Evolutionary conservation across 2,888 invertebrate species (phyloP), one percentile per base, ranked within the genome.

Genomic region (Alcis repandata): DNA sequence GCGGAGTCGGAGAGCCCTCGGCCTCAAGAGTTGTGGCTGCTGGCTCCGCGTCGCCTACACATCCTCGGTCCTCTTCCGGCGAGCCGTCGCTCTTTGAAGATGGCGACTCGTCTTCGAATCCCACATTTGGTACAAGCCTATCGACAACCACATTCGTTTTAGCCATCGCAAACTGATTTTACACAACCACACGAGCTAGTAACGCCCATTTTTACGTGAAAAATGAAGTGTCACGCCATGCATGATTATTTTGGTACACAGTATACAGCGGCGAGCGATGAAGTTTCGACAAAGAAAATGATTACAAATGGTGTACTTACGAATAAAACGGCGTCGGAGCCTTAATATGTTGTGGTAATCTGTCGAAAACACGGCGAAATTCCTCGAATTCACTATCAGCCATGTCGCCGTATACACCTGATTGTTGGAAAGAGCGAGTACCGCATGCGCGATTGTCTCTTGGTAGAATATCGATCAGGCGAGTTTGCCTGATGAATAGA

Each of bases 341-440:
- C 86, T 96, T 96, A 74, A 96, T 95, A 81, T 96, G 96, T 85
- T 96, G 96, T 67, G 97, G 96, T 87, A 97, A 93, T 91, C 96
- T 95, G 82, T 97, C 97, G 90, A 97, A 98, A 88, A 96, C 96
- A 82, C 96, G 96, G 82, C 96, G 96, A 94, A 98, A 98, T 95
- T 98, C 97, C 92, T 98, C 98, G 93, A 97, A 98, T 93, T 98
- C 98, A 89, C 96, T 96, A 94, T 98, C 98, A 83, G 98, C 98
- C 98, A 98, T 98, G 93, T 94, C 94, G 94, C 85, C 91, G 85
- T 85, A 54, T 83, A 83, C 90, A 89, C 84, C 97, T 97, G 97
- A 97, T 97, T 92, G 96, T 95, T 76, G 75, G 76, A 73, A 74
- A 78, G 70, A 79, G 74, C 78, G 73, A 68, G 74, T 73, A 66